Evolutionary conservation across 1,140 invertebrate species (phyloP).

Genomic region (Pantala flavescens): DNA sequence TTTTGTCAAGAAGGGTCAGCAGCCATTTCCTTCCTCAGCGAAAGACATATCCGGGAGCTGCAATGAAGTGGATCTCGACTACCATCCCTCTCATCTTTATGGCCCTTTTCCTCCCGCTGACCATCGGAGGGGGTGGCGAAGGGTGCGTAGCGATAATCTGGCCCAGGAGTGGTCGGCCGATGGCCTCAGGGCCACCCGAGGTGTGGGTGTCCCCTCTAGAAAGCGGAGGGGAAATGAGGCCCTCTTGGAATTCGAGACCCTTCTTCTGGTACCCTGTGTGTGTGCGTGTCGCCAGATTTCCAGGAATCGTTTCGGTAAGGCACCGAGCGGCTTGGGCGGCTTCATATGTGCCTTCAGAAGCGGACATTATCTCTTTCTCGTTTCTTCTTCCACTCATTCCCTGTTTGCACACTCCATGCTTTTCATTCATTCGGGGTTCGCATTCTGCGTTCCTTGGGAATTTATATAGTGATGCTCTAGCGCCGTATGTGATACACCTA

Average conservation of each 20-base stretch:
- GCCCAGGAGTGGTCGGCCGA: background rate
- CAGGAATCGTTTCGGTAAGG: background rate
- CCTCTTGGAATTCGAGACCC: background rate
- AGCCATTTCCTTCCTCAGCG: background rate
- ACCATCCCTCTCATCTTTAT: slow-evolving; percentile 1
- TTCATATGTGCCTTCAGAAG: background rate
- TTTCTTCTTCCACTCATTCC: background rate
- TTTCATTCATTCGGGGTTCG: background rate
- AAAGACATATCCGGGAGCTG: background rate
- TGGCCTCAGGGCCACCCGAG: background rate
- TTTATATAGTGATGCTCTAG: no score
- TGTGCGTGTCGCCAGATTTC: background rate
- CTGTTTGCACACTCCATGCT: background rate
- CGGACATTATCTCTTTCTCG: background rate
- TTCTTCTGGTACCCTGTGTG: background rate
- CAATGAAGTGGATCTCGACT: background rate
- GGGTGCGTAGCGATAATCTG: no score
- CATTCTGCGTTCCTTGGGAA: no score
- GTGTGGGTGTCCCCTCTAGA: background rate
- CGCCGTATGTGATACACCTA: no score
- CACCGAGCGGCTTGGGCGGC: background rate
- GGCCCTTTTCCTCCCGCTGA: background rate
- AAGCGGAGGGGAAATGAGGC: background rate
- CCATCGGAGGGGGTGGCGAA: background rate
- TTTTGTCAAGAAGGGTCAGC: background rate